Evolutionary conservation across 2,888 invertebrate species (phyloP), one percentile per base, ranked within the genome.

Genomic region (Dryomyza anilis): DNA sequence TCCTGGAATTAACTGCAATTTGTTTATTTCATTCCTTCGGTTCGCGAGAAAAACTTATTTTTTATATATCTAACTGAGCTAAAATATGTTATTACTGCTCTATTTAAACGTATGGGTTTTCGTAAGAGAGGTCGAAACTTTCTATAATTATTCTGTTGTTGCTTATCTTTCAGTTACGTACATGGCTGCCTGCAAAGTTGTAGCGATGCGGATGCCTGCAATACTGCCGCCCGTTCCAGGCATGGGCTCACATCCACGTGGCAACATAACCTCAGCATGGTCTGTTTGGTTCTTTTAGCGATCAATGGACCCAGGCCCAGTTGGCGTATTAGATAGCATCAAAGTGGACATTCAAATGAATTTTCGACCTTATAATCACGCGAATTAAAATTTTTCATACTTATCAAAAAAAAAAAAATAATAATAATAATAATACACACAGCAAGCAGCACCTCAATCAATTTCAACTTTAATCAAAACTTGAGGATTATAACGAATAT

Each of bases 131-230:
- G 21, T 53, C 45, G 8, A 36, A 46, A 36, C 23, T 21, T 12
- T 16, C n/a, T 4, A 19, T 12, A 55, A 21, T 21, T 21, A 45
- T 23, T 16, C 33, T 46, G 27, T 53, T 45, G 12, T 14, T 16
- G 12, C 48, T 53, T 12, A 39, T 48, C 10, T 33, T 55, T 21
- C 14, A 94, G 95, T 78, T 94, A 95, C 78, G 93, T 95, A 67
- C 89, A 91, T 74, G 96, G 96, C 61, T 96, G 96, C 82, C 89
- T 96, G n/a, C 95, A 96, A 80, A 95, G 94, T 76, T 96, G 96
- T 84, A 92, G 91, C 79, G 94, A 95, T 78, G 93, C 92, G 0
- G 96, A 96, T 81, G 96, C 94, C 10, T 96, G 96, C 84, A 96
- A 96, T 81, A 71, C 76, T 2, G 78, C 70, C 39, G 66, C 69